A percentile compares a stretch with the other conserved stretches of the same genome.
phyloP scores from a whole-genome alignment of 2,113 vertebrate species.

The Lontra canadensis region DNA sequence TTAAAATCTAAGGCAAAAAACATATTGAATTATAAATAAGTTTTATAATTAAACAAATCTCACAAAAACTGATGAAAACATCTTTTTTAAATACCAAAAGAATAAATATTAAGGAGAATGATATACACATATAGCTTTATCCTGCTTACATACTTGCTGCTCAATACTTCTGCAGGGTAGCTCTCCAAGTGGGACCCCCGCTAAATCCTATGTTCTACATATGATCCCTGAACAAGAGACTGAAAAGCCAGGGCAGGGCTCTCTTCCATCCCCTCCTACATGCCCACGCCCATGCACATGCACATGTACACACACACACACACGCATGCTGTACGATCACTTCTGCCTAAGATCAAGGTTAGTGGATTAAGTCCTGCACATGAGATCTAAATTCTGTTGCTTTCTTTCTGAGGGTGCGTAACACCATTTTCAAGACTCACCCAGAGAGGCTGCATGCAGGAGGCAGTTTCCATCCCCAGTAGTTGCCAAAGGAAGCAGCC shows the following conservation, averaged over 20 bases:
- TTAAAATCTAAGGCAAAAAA: conserved; percentile 32
- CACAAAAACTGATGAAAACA: conserved; percentile 22
- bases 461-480: conserved; percentile 98
- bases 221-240: background rate
- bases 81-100: background rate
- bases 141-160: background rate
- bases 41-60: conserved; percentile 31
- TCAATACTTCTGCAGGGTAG: background rate
- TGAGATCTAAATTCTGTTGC: background rate
- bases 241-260: background rate
- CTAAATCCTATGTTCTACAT: background rate
- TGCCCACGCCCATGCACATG: accelerated
- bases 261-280: background rate
- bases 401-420: background rate
- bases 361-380: background rate
- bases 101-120: background rate
- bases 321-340: background rate
- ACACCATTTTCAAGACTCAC: conserved; percentile 81
- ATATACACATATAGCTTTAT: background rate
- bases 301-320: background rate
- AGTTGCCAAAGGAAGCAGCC: conserved; percentile 94
- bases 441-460: conserved; percentile 95
- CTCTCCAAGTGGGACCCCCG: background rate
- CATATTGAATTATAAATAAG: background rate
- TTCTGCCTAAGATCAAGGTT: background rate